Base-by-base conservation (phyloP, 2,888 invertebrate genomes). In the Drosophila pseudotalamancana region DNA sequence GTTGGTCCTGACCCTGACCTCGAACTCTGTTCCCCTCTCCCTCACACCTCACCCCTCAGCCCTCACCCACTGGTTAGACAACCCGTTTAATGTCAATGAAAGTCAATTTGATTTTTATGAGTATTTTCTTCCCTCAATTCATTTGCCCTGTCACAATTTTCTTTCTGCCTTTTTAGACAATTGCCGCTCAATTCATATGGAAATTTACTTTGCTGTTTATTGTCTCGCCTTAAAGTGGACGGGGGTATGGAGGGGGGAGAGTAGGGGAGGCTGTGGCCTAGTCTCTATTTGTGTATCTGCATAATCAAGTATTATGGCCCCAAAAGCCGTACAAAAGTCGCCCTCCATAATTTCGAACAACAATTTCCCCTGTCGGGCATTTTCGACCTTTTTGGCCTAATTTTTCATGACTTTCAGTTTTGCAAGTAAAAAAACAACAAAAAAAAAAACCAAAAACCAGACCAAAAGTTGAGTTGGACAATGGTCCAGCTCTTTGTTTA, bases 101-200 rank as follows among this genome's bases (percentile, higher is more conserved):
- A 80, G 72, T 62, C 79, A 62, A 72, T 68, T 79, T 77, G 80
- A 79, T 80, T 72, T 83, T 83, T 80, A 62, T 80, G 69, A 83
- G 77, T 68, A 34, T 55, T 50, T 50, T 57, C 48, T 55, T 6
- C 9, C 4, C 27, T 59, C 55, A 45, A 50, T 65, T 63, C 49
- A 53, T 55, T 54, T 51, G 34, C 18, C 49, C n/a, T 5, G 27
- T 25, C 21, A 63, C 66, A 59, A 68, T 80, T 80, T 67, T 53
- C 55, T 59, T 57, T 57, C 12, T 39, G 48, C 55, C 67, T 61
- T 56, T 60, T 61, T 51, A 55, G 65, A 64, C 80, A 78, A 81
- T 81, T 84, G 77, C 65, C 59, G 79, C 74, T 69, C 77, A 67
- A 81, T 83, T 83, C 84, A 78, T 68, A 83, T 83, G 84, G 77